Base-by-base conservation (phyloP, 2,113 vertebrate genomes). In the Stomatorhinus ivindoensis region DNA sequence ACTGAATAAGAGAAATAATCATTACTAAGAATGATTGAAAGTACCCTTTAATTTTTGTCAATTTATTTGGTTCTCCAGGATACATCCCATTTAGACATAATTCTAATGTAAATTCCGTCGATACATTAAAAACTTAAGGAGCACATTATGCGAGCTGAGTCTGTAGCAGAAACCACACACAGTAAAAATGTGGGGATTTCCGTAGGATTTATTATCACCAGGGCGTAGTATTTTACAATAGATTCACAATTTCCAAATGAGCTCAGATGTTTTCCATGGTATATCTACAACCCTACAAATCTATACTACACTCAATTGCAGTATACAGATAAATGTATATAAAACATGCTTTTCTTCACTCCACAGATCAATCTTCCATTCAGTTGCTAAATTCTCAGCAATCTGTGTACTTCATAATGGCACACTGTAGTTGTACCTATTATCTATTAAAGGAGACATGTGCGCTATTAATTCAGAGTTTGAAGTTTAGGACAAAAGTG, bases 101-200 rank as follows among this genome's bases (percentile, higher is more conserved):
- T 84, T n/a, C 44, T 47, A 42, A 80, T 84, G 44, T 84, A 84
- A 84, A 84, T 84, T 84, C 42, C 44, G 9, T 84, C 19, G 3
- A 47, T 84, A 13, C 44, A 27, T 46, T 47, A 24, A 24, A 84
- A 84, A 21, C 47, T 84, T 84, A 84, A 24, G 44, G 73, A 80
- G 73, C 73, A 39, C n/a, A 69, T 84, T 47, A 84, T 47, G 39
- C 0, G 9, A 84, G 17, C 44, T 24, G 44, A 50, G 65, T 48
- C 65, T 88, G 82, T 47, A 80, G 46, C 65, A 47, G 27, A 46
- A 88, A 88, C 46, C 46, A 17, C 65, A 80, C 44, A 47, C 65
- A 51, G 31, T 80, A 69, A 88, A 88, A 80, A 46, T 80, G 11
- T 24, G 24, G 46, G 65, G 19, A 88, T 88, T 88, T 80, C 65